A percentile compares a stretch with the other conserved stretches of the same genome.
These are phyloP conservation scores for Hirundichthys speculiger DNA, from an alignment of 2,113 vertebrate genomes.

Conservation along the genomic window DNA sequence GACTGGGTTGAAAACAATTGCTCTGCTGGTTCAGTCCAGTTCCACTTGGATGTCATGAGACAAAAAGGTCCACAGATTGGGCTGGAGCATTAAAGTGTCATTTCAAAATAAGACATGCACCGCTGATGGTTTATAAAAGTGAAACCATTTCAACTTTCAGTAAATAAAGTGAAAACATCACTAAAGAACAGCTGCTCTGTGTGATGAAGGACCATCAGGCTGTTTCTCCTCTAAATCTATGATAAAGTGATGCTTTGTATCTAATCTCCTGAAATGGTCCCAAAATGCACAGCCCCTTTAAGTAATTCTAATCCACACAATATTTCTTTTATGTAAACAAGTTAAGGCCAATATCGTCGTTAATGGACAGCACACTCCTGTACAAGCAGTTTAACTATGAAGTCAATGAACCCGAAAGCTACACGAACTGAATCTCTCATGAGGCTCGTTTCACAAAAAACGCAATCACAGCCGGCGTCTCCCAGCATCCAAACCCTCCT, in stretches of 20 bases:
- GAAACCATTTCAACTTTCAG: too few relatives aligned
- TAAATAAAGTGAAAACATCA: slow-evolving; percentile 33
- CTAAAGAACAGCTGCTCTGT: slow-evolving; percentile 8
- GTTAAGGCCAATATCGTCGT: slow-evolving; percentile 74
- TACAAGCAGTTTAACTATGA: slow-evolving; percentile 43
- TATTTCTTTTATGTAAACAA: slow-evolving; percentile 75
- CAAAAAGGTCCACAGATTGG: slow-evolving; percentile 6
- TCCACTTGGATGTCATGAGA: slow-evolving; percentile 14
- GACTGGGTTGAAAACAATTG: slow-evolving; percentile 13
- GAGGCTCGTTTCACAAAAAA: neutral
- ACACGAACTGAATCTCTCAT: slow-evolving; percentile 25
- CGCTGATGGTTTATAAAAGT: slow-evolving; percentile 2
- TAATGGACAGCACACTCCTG: slow-evolving; percentile 52
- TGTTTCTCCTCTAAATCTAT: slow-evolving; percentile 16
- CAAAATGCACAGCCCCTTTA: slow-evolving; percentile 46
- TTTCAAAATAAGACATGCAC: slow-evolving; percentile 46
- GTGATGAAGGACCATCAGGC: neutral
- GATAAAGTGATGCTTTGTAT: slow-evolving; percentile 47
- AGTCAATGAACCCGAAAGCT: slow-evolving; percentile 32
- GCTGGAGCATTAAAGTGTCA: neutral
- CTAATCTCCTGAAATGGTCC: slow-evolving; percentile 42
- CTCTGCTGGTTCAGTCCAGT: neutral
- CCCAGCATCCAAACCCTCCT: slow-evolving; percentile 8
- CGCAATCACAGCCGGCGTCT: neutral
- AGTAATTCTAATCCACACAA: slow-evolving; percentile 34